Evolutionary conservation across 2,888 invertebrate species (phyloP), one percentile per base, ranked within the genome.

Genomic region (Ametastegia equiseti): DNA sequence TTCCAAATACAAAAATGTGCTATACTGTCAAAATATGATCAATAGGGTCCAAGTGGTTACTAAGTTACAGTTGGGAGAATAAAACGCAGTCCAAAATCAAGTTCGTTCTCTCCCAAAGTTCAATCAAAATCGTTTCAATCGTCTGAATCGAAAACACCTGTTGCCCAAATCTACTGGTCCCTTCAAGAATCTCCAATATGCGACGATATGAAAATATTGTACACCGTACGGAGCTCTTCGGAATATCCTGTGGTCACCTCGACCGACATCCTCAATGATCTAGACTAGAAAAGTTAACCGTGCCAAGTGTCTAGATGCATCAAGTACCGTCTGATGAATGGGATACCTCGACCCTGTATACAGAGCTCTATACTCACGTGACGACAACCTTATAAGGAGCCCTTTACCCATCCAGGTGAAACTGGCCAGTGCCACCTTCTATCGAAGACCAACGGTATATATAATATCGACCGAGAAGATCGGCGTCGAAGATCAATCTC

Each of bases 331-430:
- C 73, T 54, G 73, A 75, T 75, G 73, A 75, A 75, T 75, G 73
- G 73, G 73, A 75, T 75, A 75, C 73, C 73, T 75, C 73, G 73
- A 75, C 54, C 73, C 73, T 75, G 73, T 54, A 54, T 75, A 75
- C 33, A 33, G 54, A 75, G 33, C 50, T 33, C n/a, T n/a, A 27
- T 50, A 2, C 30, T 54, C 73, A 75, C 54, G 73, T 54, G 73
- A 54, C 73, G 27, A 54, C n/a, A 33, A 33, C 73, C 73, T 54
- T 54, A 54, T 75, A 75, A 50, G 73, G 54, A 75, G 36, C 23
- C 73, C 73, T 75, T 47, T 33, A 54, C 73, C 73, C 73, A 75
- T 75, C 50, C 73, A 75, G 33, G 13, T n/a, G 50, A 39, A 75
- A 54, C 73, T 45, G 30, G 7, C 73, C 54, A 39, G 54, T 75